phyloP scores from a whole-genome alignment of 1,140 invertebrate genomes.

The Saccostrea cuccullata region DNA sequence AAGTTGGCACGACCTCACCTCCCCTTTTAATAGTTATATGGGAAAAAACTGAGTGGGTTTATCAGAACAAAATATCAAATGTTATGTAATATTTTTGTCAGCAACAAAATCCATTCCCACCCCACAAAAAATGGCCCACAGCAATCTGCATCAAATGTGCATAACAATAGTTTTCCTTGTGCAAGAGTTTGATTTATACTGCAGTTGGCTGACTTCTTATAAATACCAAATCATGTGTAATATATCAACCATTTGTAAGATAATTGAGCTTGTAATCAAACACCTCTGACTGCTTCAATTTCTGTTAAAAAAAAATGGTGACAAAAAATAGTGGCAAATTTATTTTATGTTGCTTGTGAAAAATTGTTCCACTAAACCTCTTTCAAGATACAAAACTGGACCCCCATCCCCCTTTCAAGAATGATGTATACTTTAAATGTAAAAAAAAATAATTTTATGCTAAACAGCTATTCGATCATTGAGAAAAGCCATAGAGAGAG shows the following conservation, averaged over 20 bases:
- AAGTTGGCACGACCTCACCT: constrained; percentile 1
- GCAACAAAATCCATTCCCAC: constrained; percentile 11
- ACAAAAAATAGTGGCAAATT: too few species aligned
- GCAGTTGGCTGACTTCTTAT: neutral
- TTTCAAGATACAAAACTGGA: too few species aligned
- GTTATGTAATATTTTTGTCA: constrained; percentile 20
- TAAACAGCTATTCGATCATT: too few species aligned
- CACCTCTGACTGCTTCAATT: too few species aligned
- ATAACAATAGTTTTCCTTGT: neutral
- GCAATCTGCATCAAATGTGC: neutral
- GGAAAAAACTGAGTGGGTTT: neutral
- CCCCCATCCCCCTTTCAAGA: too few species aligned
- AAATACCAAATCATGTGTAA: constrained; percentile 4
- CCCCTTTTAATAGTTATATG: neutral
- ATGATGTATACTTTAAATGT: too few species aligned
- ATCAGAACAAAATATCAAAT: constrained; percentile 30
- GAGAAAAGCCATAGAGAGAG: too few species aligned
- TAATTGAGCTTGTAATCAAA: too few species aligned
- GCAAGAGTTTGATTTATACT: constrained; percentile 5
- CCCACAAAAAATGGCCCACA: neutral
- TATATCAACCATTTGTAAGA: neutral
- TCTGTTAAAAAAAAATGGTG: too few species aligned
- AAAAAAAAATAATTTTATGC: too few species aligned
- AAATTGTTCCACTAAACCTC: too few species aligned
- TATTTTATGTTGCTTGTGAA: too few species aligned